Conservation (phyloP, 2,113 vertebrate species). For the Rhinolophus sinicus region DNA sequence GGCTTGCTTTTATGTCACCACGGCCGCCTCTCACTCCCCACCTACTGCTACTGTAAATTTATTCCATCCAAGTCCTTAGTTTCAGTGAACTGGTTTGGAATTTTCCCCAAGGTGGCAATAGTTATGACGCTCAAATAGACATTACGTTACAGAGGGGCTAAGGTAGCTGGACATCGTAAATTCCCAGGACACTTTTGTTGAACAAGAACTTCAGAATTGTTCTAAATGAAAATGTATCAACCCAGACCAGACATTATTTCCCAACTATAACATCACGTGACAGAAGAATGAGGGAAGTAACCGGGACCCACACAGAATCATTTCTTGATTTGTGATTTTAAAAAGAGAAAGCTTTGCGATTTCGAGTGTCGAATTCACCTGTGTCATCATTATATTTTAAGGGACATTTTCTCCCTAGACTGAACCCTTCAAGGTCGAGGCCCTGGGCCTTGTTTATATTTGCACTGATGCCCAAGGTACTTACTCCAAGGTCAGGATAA, state of each 20-base stretch:
- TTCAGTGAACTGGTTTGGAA: not conserved
- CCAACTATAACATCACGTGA: too few relatives aligned
- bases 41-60: not conserved
- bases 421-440: not conserved
- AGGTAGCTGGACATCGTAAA: too few relatives aligned
- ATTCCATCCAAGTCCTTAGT: not conserved
- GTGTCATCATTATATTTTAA: not conserved
- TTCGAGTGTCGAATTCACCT: not conserved
- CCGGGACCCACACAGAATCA: not conserved
- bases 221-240: not conserved
- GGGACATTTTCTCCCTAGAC: not conserved
- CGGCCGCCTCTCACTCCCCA: not conserved
- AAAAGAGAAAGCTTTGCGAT: not conserved
- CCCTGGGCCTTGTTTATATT: not conserved
- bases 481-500: fast-evolving
- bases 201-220: not conserved
- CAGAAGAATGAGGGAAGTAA: not conserved
- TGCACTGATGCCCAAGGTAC: not conserved
- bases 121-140: not conserved
- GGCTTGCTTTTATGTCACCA: not conserved
- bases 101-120: not conserved
- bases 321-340: not conserved
- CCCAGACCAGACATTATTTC: not conserved
- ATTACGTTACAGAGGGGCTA: not conserved
- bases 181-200: not conserved